phyloP scores from a whole-genome alignment of 2,888 invertebrate genomes.

The Heliconius ethilla region DNA sequence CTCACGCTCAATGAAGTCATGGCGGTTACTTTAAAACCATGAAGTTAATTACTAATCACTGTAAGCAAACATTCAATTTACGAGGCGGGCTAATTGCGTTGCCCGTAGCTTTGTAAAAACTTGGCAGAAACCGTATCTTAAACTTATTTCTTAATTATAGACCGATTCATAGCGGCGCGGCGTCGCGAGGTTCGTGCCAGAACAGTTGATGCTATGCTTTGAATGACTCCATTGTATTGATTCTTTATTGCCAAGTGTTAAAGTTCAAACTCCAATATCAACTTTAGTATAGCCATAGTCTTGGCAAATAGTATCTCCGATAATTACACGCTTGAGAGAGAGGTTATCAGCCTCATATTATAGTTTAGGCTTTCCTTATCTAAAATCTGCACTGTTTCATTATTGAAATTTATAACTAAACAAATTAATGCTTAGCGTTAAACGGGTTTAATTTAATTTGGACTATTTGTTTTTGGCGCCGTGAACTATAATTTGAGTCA shows the following conservation, averaged over 20 bases:
- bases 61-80: constrained; percentile 82
- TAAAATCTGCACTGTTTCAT: constrained; percentile 52
- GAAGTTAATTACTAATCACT: constrained; percentile 81
- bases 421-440: constrained; percentile 34
- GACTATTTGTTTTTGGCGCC: constrained; percentile 19
- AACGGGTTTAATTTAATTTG: constrained; percentile 31
- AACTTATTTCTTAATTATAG: constrained; percentile 82
- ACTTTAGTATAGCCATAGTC: constrained; percentile 47
- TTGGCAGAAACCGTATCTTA: constrained; percentile 79
- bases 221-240: constrained; percentile 45
- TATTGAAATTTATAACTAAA: constrained; percentile 40
- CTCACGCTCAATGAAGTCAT: constrained; percentile 68
- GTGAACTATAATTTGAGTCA: not conserved
- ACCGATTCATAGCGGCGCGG: constrained; percentile 77
- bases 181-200: constrained; percentile 72
- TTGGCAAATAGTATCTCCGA: constrained; percentile 75
- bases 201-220: constrained; percentile 59
- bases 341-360: constrained; percentile 79
- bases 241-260: constrained; percentile 52
- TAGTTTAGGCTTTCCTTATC: constrained; percentile 69
- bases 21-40: constrained; percentile 68
- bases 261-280: constrained; percentile 51
- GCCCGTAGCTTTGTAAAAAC: constrained; percentile 77
- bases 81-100: constrained; percentile 80
- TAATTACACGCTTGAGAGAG: constrained; percentile 77